These are phyloP conservation scores for Leucoptera coffeella DNA, from an alignment of 2,888 invertebrate genomes.

Conservation along the genomic window DNA sequence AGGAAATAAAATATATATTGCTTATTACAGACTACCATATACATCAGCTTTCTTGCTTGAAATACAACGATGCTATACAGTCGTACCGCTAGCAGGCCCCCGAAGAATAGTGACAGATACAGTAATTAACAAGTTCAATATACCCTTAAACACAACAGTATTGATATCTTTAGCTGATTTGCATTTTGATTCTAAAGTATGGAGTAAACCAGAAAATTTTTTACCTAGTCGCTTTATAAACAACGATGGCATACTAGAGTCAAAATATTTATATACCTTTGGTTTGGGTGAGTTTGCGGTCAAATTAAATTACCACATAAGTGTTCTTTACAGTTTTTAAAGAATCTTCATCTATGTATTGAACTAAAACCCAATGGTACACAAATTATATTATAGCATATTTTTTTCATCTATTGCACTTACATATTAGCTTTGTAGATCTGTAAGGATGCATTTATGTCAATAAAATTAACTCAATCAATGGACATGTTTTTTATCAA, in stretches of 20 bases:
- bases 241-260: slow-evolving; percentile 37
- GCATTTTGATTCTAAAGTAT: slow-evolving; percentile 42
- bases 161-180: slow-evolving; percentile 47
- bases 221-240: slow-evolving; percentile 59
- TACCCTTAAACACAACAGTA: slow-evolving; percentile 47
- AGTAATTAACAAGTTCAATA: slow-evolving; percentile 24
- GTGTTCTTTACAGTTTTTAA: too few species aligned
- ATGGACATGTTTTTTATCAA: too few species aligned
- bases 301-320: too few species aligned
- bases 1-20: slow-evolving; percentile 2
- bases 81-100: slow-evolving; percentile 51
- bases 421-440: too few species aligned
- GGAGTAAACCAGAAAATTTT: slow-evolving; percentile 55
- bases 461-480: too few species aligned
- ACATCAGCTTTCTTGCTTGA: slow-evolving; percentile 52
- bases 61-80: slow-evolving; percentile 47
- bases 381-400: too few species aligned
- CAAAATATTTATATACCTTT: slow-evolving; percentile 57
- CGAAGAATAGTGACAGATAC: slow-evolving; percentile 25
- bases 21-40: slow-evolving; percentile 32
- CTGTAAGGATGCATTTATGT: too few species aligned
- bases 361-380: too few species aligned
- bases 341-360: too few species aligned
- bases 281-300: slow-evolving; percentile 52
- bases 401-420: too few species aligned